Evolutionary conservation across 2,113 vertebrate genomes (phyloP), one percentile per base, ranked within the genome.

Genomic region (Leptobrachium leishanense): DNA sequence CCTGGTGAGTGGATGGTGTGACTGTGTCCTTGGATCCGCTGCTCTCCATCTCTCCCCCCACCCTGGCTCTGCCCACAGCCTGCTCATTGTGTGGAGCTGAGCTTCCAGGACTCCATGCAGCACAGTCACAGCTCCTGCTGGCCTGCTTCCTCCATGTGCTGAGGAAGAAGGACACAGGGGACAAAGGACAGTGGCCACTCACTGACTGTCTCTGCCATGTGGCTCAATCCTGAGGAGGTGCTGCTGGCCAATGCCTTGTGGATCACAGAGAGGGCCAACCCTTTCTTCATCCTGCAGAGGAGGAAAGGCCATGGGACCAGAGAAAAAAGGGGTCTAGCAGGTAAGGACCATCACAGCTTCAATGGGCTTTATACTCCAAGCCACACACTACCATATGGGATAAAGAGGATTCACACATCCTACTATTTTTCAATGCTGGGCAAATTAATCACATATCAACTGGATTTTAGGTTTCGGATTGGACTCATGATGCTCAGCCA

Each of bases 141-240:
- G 31, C 50, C 13, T 15, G 7, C 57, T 43, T 7, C 7, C 65
- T 43, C 13, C 7, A 74, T 68, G 68, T 82, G 40, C 74, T 72
- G 20, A 62, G 43, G 69, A 59, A 43, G 10, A 50, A 55, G 13
- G 3, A 20, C 39, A 9, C 40, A 31, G 41, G 5, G 53, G 44
- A 72, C 46, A 9, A 6, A 11, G 4, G 3, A 2, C 75, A 15
- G 12, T 67, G 54, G 4, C 62, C 75, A 12, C 57, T 10, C 20
- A 39, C 10, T 66, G 68, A 5, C 43, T 13, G 12, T 31, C 20
- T 31, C 20, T 31, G 64, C 13, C 50, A 98, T 98, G 97, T 99
- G 97, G 97, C 90, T 98, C 87, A 96, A 95, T 88, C 97, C 97
- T 39, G 97, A 98, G 83, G 97, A 99, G 88, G 97, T 99, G 89